Evolutionary conservation across 1,140 invertebrate species (phyloP).

Genomic region (Cephus cinctus): DNA sequence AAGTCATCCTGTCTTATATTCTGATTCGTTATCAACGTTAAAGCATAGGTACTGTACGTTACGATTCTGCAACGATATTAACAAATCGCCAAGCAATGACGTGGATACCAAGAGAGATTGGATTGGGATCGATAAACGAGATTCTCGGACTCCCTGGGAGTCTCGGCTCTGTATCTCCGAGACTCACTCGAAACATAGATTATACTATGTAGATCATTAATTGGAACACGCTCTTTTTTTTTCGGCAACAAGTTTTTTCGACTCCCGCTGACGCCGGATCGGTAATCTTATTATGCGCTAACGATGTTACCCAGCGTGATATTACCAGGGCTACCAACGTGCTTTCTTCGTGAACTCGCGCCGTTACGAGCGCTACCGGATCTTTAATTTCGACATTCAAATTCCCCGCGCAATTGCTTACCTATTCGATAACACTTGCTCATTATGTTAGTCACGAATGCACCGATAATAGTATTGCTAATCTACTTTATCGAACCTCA

Average conservation of each 20-base stretch:
- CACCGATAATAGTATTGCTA: no score
- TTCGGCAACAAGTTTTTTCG: constrained; percentile 18
- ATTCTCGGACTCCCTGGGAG: no score
- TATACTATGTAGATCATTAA: constrained; percentile 23
- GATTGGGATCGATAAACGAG: no score
- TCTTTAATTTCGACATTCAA: no score
- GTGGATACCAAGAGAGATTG: no score
- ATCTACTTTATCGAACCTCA: no score
- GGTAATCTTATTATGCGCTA: constrained; percentile 41
- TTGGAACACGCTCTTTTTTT: constrained; percentile 31
- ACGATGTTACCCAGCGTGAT: constrained; percentile 37
- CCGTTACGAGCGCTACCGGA: neutral
- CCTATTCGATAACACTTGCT: constrained; percentile 27
- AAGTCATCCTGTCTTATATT: no score
- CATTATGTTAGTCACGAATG: no score
- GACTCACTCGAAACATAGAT: constrained; percentile 19
- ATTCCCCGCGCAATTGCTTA: constrained; percentile 3
- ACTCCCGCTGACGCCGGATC: constrained; percentile 13
- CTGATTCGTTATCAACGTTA: no score
- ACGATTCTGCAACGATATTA: no score
- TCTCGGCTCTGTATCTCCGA: neutral
- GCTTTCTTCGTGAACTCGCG: neutral
- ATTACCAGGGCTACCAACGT: constrained; percentile 26
- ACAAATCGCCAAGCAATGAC: no score
- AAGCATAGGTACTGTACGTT: no score